Evolutionary conservation across 30 jellyfish, hydroid and myxozoan species (phyloP).

Genomic region (Sanderia malayensis): DNA sequence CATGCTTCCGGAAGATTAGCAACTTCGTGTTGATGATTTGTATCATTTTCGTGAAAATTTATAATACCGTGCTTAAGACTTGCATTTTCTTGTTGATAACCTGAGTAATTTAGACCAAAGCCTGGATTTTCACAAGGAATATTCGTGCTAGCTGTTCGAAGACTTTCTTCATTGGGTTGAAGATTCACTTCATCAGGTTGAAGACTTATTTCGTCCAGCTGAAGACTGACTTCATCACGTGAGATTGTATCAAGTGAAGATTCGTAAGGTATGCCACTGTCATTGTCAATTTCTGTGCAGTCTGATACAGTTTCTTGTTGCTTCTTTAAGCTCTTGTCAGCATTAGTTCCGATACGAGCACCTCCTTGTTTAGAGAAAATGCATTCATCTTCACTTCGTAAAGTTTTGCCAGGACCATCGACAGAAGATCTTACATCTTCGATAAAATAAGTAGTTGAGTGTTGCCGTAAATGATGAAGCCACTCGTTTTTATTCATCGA

Average conservation of each 20-base stretch:
- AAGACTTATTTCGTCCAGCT: not conserved
- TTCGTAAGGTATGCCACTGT: slow-evolving; percentile 61
- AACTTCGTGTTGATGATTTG: not conserved
- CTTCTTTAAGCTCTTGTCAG: not conserved
- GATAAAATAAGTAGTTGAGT: slow-evolving; percentile 32
- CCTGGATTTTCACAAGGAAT: no score
- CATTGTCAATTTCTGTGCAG: slow-evolving; percentile 50
- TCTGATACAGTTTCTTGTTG: slow-evolving; percentile 10
- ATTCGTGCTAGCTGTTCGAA: not conserved
- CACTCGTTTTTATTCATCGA: slow-evolving; percentile 4
- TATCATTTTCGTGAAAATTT: no score
- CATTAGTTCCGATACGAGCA: not conserved
- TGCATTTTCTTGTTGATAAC: no score
- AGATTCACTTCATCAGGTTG: slow-evolving; percentile 40
- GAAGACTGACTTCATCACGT: slow-evolving; percentile 49
- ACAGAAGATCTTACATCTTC: not conserved
- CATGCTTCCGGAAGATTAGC: not conserved
- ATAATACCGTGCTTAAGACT: no score
- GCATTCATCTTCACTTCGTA: not conserved
- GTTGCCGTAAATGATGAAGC: slow-evolving; percentile 11
- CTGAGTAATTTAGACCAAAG: no score
- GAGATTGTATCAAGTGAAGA: slow-evolving; percentile 59
- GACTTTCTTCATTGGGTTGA: slow-evolving; percentile 2
- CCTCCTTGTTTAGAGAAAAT: not conserved
- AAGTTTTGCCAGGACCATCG: not conserved